These are phyloP conservation scores for Euproctis similis DNA, from an alignment of 2,888 invertebrate species.

Conservation along the genomic window DNA sequence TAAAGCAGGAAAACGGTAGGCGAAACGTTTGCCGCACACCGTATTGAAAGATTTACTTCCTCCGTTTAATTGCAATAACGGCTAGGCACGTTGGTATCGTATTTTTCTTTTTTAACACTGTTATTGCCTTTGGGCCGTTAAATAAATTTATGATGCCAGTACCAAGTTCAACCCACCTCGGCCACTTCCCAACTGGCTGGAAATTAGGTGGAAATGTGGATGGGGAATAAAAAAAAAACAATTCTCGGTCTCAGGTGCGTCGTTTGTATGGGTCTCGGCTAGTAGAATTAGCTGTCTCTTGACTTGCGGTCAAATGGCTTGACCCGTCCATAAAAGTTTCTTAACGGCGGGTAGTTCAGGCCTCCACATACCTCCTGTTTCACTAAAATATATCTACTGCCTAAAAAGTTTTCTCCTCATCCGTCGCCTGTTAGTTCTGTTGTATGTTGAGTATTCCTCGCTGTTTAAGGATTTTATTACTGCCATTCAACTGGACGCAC, in stretches of 20 bases:
- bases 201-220: conserved; percentile 72
- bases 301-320: conserved; percentile 65
- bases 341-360: conserved; percentile 66
- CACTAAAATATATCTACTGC: conserved; percentile 55
- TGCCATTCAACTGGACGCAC: conserved; percentile 36
- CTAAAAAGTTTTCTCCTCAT: conserved; percentile 57
- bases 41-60: conserved; percentile 77
- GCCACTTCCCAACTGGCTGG: conserved; percentile 51
- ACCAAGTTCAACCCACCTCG: conserved; percentile 73
- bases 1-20: conserved; percentile 68
- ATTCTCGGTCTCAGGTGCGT: conserved; percentile 66
- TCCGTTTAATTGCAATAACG: conserved; percentile 77
- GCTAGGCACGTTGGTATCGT: conserved; percentile 76
- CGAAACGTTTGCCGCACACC: conserved; percentile 63
- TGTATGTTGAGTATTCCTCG: conserved; percentile 46
- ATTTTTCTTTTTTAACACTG: conserved; percentile 75
- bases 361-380: conserved; percentile 48
- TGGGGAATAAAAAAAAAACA: conserved; percentile 70
- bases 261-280: conserved; percentile 41
- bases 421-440: conserved; percentile 47
- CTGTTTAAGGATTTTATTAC: conserved; percentile 47
- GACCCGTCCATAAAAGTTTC: conserved; percentile 69
- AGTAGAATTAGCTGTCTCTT: conserved; percentile 67
- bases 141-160: conserved; percentile 75
- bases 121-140: conserved; percentile 75